These are phyloP conservation scores for Cosmia trapezina DNA, from an alignment of 2,888 invertebrate genomes.

Conservation along the genomic window DNA sequence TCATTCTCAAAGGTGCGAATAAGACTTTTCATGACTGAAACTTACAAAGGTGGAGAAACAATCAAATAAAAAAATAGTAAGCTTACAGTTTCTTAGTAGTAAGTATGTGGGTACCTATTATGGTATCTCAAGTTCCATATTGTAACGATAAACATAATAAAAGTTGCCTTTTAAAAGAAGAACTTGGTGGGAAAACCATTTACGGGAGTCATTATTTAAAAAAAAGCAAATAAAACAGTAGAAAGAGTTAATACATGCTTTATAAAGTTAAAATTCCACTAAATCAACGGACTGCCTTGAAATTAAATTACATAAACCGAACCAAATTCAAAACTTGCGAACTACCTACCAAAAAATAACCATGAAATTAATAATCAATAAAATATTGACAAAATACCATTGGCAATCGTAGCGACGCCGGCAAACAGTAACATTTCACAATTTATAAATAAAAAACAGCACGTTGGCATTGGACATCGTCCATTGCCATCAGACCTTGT, in stretches of 20 bases:
- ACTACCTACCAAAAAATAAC: constrained; percentile 21
- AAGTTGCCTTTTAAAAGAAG: not conserved
- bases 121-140: too few relatives aligned
- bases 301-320: constrained; percentile 22
- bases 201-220: not conserved
- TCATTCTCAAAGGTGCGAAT: constrained; percentile 6
- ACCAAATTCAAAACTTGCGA: constrained; percentile 13
- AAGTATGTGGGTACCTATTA: not conserved
- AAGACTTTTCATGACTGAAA: constrained; percentile 9
- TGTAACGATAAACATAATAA: not conserved
- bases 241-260: not conserved
- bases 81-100: not conserved
- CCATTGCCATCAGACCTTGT: constrained; percentile 64
- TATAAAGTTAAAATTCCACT: not conserved
- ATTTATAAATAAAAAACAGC: constrained; percentile 38
- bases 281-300: constrained; percentile 5
- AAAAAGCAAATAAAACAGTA: too few relatives aligned
- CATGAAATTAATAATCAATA: constrained; percentile 47
- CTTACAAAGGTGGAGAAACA: not conserved
- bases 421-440: constrained; percentile 54
- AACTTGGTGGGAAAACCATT: not conserved
- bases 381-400: constrained; percentile 41
- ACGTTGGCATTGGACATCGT: constrained; percentile 51
- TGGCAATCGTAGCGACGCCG: constrained; percentile 31
- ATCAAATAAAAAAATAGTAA: not conserved